phyloP scores from a whole-genome alignment of 2,888 invertebrate species.

The Hypsopygia costalis region DNA sequence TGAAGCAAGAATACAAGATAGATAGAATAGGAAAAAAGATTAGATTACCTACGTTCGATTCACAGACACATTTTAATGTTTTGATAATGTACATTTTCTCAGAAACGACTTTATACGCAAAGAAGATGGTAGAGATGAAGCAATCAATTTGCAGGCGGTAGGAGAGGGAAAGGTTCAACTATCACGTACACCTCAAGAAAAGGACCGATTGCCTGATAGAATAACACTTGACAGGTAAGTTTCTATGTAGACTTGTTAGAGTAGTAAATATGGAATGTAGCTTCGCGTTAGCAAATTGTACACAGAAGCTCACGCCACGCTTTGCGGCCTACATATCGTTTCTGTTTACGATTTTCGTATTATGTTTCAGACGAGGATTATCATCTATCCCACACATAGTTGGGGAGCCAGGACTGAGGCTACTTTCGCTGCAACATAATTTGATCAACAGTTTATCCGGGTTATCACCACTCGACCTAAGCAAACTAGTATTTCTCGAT shows the following conservation, averaged over 20 bases:
- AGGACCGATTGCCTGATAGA: constrained; percentile 91
- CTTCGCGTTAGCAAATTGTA: no score
- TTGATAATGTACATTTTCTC: constrained; percentile 12
- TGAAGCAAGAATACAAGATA: no score
- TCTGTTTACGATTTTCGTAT: no score
- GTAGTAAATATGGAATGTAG: no score
- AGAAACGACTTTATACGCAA: constrained; percentile 36
- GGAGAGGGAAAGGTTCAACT: constrained; percentile 85
- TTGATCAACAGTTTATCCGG: constrained; percentile 88
- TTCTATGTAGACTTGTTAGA: no score
- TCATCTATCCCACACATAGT: constrained; percentile 91
- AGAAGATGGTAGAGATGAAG: constrained; percentile 58
- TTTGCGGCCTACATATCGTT: no score
- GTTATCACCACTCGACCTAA: constrained; percentile 76
- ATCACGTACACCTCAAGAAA: constrained; percentile 86
- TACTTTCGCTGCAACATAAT: constrained; percentile 96
- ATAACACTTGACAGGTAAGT: constrained; percentile 90
- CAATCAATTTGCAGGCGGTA: constrained; percentile 77
- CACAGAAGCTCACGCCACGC: no score
- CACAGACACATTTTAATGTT: no score
- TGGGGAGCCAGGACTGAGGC: constrained; percentile 88
- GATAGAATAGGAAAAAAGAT: no score
- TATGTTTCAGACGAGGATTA: constrained; percentile 86
- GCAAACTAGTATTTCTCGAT: constrained; percentile 93
- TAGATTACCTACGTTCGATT: no score